phyloP scores from a whole-genome alignment of 2,888 invertebrate genomes.

The Philhelius pedissequus region DNA sequence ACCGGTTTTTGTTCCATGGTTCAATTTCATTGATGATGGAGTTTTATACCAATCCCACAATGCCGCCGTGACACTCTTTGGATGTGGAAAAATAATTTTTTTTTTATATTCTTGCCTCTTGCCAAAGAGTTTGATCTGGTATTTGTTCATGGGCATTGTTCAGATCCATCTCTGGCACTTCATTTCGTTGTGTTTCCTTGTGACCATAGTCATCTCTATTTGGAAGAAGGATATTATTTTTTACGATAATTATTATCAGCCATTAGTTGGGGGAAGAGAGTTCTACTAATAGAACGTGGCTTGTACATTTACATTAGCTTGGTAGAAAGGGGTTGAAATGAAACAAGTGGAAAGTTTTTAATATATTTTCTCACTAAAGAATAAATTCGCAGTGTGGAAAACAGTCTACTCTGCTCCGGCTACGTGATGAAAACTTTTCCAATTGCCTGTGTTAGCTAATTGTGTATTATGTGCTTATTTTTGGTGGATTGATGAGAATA shows the following conservation, averaged over 20 bases:
- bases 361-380: constrained; percentile 35
- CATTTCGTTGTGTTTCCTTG: constrained; percentile 41
- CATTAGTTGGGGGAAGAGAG: constrained; percentile 31
- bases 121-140: constrained; percentile 51
- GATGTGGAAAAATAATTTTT: too few species aligned
- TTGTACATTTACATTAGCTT: constrained; percentile 42
- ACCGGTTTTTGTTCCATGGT: constrained; percentile 35
- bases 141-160: constrained; percentile 53
- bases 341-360: constrained; percentile 52
- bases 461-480: constrained; percentile 57
- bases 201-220: constrained; percentile 15
- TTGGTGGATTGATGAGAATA: constrained; percentile 58
- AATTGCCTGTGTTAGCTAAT: constrained; percentile 54
- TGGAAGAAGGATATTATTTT: constrained; percentile 54
- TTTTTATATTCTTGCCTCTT: not conserved
- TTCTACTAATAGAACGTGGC: constrained; percentile 22
- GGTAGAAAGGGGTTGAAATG: constrained; percentile 38
- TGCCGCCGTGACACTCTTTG: not conserved
- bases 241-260: constrained; percentile 64
- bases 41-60: constrained; percentile 18
- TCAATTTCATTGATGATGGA: constrained; percentile 59
- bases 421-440: constrained; percentile 66
- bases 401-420: constrained; percentile 46
- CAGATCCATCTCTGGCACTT: constrained; percentile 46
- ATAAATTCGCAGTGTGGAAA: constrained; percentile 48